Percentiles rank a stretch among this genome's conserved stretches.
These are phyloP conservation scores for Artibeus jamaicensis DNA, from an alignment of 2,797 vertebrate species.

Conservation along the genomic window DNA sequence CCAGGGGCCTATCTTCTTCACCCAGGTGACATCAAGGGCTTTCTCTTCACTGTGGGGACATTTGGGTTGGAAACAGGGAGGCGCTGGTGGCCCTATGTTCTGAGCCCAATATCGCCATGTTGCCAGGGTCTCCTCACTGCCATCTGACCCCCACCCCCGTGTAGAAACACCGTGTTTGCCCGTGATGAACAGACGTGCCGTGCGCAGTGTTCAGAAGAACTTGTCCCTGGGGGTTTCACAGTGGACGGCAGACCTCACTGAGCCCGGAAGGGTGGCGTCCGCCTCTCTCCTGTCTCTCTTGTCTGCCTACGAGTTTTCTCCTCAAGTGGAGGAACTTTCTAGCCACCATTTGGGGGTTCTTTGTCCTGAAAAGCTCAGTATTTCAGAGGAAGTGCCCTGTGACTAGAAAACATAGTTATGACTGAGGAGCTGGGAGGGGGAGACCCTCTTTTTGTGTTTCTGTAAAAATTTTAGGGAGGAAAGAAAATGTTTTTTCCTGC, in stretches of 20 bases:
- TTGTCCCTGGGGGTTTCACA: background rate
- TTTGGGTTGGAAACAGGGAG: background rate
- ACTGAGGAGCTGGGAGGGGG: background rate
- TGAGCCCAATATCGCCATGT: conserved; percentile 62
- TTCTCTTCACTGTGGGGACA: background rate
- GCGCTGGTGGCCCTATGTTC: conserved; percentile 59
- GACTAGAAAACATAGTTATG: background rate
- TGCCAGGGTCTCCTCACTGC: conserved; percentile 71
- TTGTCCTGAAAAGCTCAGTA: conserved; percentile 18
- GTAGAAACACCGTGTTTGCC: conserved; percentile 78
- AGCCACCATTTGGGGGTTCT: background rate
- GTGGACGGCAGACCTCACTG: background rate
- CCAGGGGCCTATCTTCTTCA: background rate
- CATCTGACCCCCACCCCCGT: conserved; percentile 63
- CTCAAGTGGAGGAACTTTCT: background rate
- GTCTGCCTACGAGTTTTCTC: conserved; percentile 61
- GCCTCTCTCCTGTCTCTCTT: conserved; percentile 43
- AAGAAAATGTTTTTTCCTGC: background rate
- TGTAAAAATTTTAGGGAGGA: background rate
- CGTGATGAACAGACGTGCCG: conserved; percentile 75
- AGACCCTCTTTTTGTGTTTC: background rate
- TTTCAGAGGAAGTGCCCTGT: conserved; percentile 14
- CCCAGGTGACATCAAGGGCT: background rate
- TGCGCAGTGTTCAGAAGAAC: conserved; percentile 67
- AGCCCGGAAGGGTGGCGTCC: background rate